These are phyloP conservation scores for Tipula helvola DNA, from an alignment of 2,888 invertebrate genomes.

Conservation along the genomic window DNA sequence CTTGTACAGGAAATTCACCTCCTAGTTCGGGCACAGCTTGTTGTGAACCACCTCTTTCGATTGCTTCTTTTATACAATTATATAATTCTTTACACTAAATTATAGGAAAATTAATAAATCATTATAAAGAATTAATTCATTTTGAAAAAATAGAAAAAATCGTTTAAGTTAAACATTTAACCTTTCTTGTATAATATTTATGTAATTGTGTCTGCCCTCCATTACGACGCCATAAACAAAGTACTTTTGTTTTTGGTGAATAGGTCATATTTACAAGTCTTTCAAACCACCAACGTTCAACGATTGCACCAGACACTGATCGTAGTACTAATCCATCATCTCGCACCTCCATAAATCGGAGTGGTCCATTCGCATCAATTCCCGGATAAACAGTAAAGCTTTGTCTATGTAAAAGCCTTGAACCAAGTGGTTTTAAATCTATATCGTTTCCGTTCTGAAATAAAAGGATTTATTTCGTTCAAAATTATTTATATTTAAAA, in stretches of 20 bases:
- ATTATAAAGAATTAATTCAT: not conserved
- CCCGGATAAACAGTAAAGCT: conserved; percentile 97
- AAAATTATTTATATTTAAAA: not conserved
- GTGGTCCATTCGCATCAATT: conserved; percentile 78
- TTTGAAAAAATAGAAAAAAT: not conserved
- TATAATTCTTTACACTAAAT: conserved; percentile 91
- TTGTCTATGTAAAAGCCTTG: conserved; percentile 88
- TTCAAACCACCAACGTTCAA: conserved; percentile 98
- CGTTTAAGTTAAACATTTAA: conserved; percentile 28
- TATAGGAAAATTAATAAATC: not conserved
- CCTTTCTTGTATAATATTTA: conserved; percentile 98
- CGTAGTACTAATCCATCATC: conserved; percentile 87
- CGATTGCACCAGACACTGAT: conserved; percentile 72
- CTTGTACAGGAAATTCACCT: conserved; percentile 98
- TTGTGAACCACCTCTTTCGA: conserved; percentile 77
- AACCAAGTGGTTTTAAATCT: conserved; percentile 89
- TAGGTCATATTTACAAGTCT: conserved; percentile 98
- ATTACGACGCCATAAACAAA: conserved; percentile 94
- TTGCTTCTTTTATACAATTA: conserved; percentile 96
- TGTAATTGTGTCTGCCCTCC: conserved; percentile 91
- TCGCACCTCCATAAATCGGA: conserved; percentile 86
- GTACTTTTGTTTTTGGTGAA: conserved; percentile 93
- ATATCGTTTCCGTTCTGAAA: conserved; percentile 92
- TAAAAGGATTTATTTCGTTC: not conserved
- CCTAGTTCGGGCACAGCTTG: conserved; percentile 42